Evolutionary conservation across 92 coral and sea anemone species (phyloP), one percentile per base, ranked within the genome.

Genomic region (Zoanthus sociatus): DNA sequence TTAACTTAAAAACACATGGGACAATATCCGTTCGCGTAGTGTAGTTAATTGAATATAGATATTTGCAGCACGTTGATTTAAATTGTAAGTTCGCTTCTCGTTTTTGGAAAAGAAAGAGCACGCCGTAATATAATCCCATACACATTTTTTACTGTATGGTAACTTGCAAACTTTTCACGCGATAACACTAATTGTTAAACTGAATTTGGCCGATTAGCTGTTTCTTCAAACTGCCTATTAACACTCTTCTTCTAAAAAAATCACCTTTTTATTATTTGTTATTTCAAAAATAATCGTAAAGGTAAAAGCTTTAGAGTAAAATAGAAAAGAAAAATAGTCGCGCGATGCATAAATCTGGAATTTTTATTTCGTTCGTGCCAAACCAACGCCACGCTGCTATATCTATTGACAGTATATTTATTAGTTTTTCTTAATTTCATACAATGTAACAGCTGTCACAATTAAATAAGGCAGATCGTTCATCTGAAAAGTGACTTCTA

Each of bases 391-490:
- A 37, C 58, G 17, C 14, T 17, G 21, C 54, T 32, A 78, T 61
- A 8, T 42, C 51, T 7, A 20, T 18, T 63, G 42, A 4, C 42
- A 37, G 42, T 37, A 37, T 37, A 37, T 37, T 37, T 37, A 37
- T 37, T 37, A 37, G 42, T 2, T 81, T 20, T 37, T 18, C 11
- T 21, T 17, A 21, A 46, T 20, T 66, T 66, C 20, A 81, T 81
- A 42, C 32, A 79, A 67, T 42, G 63, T 20, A 81, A 81, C 85
- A 81, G 85, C 85, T 81, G 85, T 1, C 45, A 48, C n/a, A 53
- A 63, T 37, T 63, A 11, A 66, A 63, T 20, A 42, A 18, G 21
- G 21, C 55, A 33, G n/a, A 58, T 64, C 50, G 69, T 67, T 11
- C 61, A 67, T 81, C 75, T 81, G 85, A 81, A 74, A 81, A 81